Evolutionary conservation across 2,113 vertebrate genomes (phyloP).

Genomic region (Misgurnus anguillicaudatus): DNA sequence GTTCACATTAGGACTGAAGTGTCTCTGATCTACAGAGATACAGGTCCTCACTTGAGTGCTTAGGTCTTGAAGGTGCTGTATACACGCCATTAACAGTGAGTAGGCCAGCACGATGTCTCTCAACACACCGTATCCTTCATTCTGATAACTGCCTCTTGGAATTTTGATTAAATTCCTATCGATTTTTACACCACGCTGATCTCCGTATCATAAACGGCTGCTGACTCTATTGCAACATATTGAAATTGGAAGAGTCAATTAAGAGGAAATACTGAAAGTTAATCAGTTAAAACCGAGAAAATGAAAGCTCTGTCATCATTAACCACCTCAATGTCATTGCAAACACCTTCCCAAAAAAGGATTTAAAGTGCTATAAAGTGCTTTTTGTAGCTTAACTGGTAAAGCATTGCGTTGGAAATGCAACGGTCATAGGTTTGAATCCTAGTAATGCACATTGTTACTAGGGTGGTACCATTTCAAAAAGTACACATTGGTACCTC

Average conservation of each 20-base stretch:
- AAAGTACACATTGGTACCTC: no score
- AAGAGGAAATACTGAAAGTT: neutral
- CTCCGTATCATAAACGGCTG: slow-evolving; percentile 12
- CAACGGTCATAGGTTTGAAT: no score
- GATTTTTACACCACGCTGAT: slow-evolving; percentile 37
- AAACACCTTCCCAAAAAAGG: no score
- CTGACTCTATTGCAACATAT: slow-evolving; percentile 8
- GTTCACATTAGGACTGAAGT: neutral
- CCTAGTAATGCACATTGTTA: no score
- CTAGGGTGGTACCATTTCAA: no score
- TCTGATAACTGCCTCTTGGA: slow-evolving; percentile 46
- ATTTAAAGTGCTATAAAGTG: no score
- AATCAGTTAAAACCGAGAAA: neutral
- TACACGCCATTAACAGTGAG: slow-evolving; percentile 33
- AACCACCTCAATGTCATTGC: no score
- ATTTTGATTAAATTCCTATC: slow-evolving; percentile 46
- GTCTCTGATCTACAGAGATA: neutral
- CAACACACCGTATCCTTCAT: slow-evolving; percentile 5
- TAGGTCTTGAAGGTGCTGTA: slow-evolving; percentile 24
- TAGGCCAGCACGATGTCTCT: slow-evolving; percentile 3
- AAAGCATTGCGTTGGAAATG: no score
- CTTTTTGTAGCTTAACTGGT: no score
- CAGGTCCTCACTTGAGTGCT: neutral
- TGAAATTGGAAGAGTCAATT: slow-evolving; percentile 7
- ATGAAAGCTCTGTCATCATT: neutral